These are phyloP conservation scores for Iguana delicatissima DNA, from an alignment of 2,797 vertebrate genomes.

Conservation along the genomic window DNA sequence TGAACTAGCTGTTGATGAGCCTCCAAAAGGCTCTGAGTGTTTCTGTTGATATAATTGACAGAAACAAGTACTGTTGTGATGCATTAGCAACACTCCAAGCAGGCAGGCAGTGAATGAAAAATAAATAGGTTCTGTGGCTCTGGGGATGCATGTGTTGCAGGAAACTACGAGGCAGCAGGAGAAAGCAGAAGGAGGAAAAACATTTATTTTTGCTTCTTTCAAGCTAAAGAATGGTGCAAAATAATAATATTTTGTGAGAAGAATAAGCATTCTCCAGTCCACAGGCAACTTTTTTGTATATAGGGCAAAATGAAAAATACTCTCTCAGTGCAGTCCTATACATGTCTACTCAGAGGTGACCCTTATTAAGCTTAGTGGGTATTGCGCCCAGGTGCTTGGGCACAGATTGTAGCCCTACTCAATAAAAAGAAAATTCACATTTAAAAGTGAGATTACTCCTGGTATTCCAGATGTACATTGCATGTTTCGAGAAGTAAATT, in stretches of 20 bases:
- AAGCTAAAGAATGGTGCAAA: not conserved
- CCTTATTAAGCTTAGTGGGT: not conserved
- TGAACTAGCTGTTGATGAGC: not conserved
- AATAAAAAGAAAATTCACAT: not conserved
- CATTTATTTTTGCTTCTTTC: conserved; percentile 17
- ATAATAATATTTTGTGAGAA: not conserved
- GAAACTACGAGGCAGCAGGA: not conserved
- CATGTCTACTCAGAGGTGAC: not conserved
- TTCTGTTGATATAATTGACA: conserved; percentile 25
- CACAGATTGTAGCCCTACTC: not conserved
- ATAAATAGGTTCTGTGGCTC: not conserved
- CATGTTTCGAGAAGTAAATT: not conserved
- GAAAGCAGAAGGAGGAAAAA: not conserved
- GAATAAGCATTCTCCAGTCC: not conserved
- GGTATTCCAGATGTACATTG: not conserved
- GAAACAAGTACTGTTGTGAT: conserved; percentile 7
- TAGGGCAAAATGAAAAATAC: not conserved
- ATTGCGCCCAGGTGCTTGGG: not conserved
- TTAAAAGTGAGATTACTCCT: not conserved
- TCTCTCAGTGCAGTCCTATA: not conserved
- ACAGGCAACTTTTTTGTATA: not conserved
- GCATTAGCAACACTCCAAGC: conserved; percentile 23
- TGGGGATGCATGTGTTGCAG: not conserved
- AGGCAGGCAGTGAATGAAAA: conserved; percentile 21
- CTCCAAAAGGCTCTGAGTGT: not conserved